A percentile compares a stretch with the other conserved stretches of the same genome.
phyloP scores from a whole-genome alignment of 1,140 invertebrate genomes.

The Seison nebaliae region DNA sequence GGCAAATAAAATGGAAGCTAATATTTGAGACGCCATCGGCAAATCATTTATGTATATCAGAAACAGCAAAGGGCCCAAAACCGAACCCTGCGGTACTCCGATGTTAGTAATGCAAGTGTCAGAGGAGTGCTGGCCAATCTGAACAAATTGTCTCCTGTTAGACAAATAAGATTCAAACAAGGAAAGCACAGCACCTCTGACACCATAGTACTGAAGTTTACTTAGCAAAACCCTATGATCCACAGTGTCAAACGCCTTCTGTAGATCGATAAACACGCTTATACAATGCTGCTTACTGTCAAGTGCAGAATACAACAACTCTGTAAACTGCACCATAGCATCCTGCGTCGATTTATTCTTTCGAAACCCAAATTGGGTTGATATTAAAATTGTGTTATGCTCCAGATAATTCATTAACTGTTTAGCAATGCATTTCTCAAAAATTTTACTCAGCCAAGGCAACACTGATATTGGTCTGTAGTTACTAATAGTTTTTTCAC shows the following conservation, averaged over 20 bases:
- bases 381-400: no score
- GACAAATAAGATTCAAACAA: conserved; percentile 8
- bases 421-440: not conserved
- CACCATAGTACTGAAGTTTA: conserved; percentile 7
- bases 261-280: conserved; percentile 12
- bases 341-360: not conserved
- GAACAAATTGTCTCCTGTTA: conserved; percentile 1
- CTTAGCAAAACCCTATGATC: conserved; percentile 9
- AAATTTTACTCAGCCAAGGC: not conserved
- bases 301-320: no score
- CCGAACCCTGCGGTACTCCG: conserved; percentile 14
- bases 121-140: conserved; percentile 4
- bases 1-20: no score
- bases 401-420: no score
- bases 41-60: not conserved
- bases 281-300: no score
- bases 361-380: not conserved
- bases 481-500: no score
- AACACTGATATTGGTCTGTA: not conserved
- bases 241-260: conserved; percentile 8
- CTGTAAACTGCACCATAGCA: no score
- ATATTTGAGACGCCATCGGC: no score
- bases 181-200: no score
- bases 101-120: not conserved
- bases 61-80: conserved; percentile 13